These are phyloP conservation scores for Volucella inanis DNA, from an alignment of 2,888 invertebrate genomes.

Conservation along the genomic window DNA sequence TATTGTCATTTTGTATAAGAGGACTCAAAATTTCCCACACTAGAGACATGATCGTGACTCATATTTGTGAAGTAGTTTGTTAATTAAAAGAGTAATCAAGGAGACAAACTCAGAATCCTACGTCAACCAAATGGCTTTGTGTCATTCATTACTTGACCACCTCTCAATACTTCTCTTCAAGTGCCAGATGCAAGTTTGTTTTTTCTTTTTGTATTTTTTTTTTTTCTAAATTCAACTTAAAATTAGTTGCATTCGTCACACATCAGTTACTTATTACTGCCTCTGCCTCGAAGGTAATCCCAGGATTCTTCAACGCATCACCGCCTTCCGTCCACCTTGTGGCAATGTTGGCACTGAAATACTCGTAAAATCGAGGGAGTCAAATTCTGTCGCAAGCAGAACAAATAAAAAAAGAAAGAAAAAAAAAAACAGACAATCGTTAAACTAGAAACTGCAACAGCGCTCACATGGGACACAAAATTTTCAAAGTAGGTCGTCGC, in stretches of 20 bases:
- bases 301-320: slow-evolving; percentile 66
- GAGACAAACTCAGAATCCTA: no score
- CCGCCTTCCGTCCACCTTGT: slow-evolving; percentile 50
- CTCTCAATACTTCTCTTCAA: neutral
- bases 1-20: no score
- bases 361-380: slow-evolving; percentile 64
- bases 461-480: slow-evolving; percentile 48
- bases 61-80: no score
- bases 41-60: no score
- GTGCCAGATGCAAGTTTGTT: slow-evolving; percentile 37
- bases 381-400: neutral
- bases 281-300: slow-evolving; percentile 51
- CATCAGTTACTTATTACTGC: slow-evolving; percentile 34
- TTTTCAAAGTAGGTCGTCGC: slow-evolving; percentile 68
- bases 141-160: slow-evolving; percentile 2
- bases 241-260: slow-evolving; percentile 57
- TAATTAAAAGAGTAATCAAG: no score
- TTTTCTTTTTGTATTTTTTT: no score
- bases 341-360: slow-evolving; percentile 21
- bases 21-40: no score
- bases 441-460: slow-evolving; percentile 36
- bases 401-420: slow-evolving; percentile 4
- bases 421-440: slow-evolving; percentile 34
- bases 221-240: slow-evolving; percentile 30
- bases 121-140: neutral